phyloP scores from a whole-genome alignment of 2,797 vertebrate genomes.

The Melanotaenia boesemani region DNA sequence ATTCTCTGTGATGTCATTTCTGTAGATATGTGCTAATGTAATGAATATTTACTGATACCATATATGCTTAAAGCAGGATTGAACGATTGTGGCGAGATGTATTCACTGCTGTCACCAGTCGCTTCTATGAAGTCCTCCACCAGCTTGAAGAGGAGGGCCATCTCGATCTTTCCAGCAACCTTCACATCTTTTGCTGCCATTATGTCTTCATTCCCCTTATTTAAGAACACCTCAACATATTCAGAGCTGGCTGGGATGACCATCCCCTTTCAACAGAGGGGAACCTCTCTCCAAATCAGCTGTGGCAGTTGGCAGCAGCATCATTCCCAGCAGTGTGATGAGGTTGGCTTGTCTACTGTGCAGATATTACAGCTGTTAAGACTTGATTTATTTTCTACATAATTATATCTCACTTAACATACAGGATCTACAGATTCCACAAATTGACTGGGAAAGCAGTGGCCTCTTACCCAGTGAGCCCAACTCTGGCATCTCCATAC shows the following conservation, averaged over 20 bases:
- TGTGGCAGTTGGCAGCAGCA: not conserved
- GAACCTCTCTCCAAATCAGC: no score
- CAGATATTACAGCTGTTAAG: no score
- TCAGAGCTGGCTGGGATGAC: conserved; percentile 6
- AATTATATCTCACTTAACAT: not conserved
- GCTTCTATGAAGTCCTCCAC: not conserved
- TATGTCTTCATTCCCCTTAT: not conserved
- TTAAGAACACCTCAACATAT: not conserved
- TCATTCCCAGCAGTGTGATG: not conserved
- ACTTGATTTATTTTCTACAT: not conserved
- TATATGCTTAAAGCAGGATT: no score
- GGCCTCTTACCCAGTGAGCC: not conserved
- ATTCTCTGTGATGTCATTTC: no score
- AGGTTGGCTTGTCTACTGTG: not conserved
- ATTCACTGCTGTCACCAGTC: not conserved
- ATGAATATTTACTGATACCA: no score
- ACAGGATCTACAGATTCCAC: not conserved
- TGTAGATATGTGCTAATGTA: no score
- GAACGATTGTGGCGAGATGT: no score
- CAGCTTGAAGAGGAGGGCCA: not conserved
- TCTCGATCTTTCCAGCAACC: not conserved
- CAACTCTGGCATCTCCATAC: not conserved
- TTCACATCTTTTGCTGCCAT: not conserved
- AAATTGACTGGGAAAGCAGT: not conserved
- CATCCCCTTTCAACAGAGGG: no score